phyloP scores from a whole-genome alignment of 2,113 vertebrate genomes.

The Parus major region DNA sequence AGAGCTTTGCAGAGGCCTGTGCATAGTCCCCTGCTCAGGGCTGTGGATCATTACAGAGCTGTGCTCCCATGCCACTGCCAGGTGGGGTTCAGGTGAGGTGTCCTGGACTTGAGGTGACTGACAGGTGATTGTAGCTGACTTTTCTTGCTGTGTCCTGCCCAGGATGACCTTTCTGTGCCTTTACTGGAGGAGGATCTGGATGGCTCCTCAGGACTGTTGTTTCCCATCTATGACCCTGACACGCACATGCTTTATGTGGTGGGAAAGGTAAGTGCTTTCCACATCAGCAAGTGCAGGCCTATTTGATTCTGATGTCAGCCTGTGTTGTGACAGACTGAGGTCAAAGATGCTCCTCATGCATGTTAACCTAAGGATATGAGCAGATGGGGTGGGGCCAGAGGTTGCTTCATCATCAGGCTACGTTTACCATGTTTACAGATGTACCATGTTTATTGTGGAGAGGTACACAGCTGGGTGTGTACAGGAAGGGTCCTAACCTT shows the following conservation, averaged over 20 bases:
- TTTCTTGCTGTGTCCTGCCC: background rate
- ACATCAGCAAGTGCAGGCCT: background rate
- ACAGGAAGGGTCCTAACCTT: background rate
- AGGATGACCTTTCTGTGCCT: constrained; percentile 89
- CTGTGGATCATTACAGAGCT: background rate
- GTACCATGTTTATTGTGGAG: background rate
- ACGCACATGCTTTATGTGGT: constrained; percentile 89
- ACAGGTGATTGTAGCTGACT: background rate
- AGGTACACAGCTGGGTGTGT: background rate
- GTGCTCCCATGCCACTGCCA: background rate
- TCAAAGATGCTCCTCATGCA: background rate
- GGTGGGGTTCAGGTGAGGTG: background rate
- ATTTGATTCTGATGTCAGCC: background rate
- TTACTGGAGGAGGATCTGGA: constrained; percentile 88
- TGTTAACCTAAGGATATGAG: background rate
- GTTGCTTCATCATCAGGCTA: background rate
- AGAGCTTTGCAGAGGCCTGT: background rate
- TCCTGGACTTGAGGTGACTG: background rate
- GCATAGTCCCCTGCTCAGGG: background rate
- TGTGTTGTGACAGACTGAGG: background rate
- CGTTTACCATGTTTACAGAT: background rate
- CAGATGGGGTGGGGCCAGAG: background rate
- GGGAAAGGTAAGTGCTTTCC: constrained; percentile 83
- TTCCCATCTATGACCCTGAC: constrained; percentile 90
- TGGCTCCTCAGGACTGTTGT: constrained; percentile 85